These are phyloP conservation scores for Gymnoscelis rufifasciata DNA, from an alignment of 2,888 invertebrate species.

Conservation along the genomic window DNA sequence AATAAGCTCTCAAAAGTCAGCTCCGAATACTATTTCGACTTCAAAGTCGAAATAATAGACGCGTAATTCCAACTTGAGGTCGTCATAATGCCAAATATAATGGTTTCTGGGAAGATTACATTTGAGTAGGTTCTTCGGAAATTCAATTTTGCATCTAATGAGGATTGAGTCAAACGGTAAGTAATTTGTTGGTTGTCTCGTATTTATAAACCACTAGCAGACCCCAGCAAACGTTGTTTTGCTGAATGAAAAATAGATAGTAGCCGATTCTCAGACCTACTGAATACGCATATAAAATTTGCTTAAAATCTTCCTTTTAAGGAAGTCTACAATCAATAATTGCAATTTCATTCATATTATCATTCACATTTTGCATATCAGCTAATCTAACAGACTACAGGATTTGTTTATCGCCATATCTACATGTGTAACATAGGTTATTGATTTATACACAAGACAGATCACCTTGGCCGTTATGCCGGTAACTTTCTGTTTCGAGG, in stretches of 20 bases:
- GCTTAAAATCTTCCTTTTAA: constrained; percentile 15
- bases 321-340: constrained; percentile 7
- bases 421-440: constrained; percentile 24
- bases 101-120: constrained; percentile 24
- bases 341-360: constrained; percentile 26
- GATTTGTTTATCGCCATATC: constrained; percentile 24
- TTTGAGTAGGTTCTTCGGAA: constrained; percentile 28
- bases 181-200: too few relatives aligned
- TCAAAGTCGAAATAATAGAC: constrained; percentile 31
- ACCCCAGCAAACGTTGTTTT: too few relatives aligned
- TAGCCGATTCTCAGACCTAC: too few relatives aligned
- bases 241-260: too few relatives aligned
- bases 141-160: constrained; percentile 23
- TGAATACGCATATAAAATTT: too few relatives aligned
- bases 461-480: constrained; percentile 67
- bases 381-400: constrained; percentile 17
- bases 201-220: too few relatives aligned
- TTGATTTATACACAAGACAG: constrained; percentile 36
- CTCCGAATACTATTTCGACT: constrained; percentile 15
- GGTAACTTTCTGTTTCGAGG: constrained; percentile 66
- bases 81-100: constrained; percentile 26
- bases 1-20: constrained; percentile 8
- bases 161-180: too few relatives aligned
- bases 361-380: constrained; percentile 21
- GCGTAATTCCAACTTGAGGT: constrained; percentile 20